Evolutionary conservation across 2,113 vertebrate species (phyloP).

Genomic region (Agapornis roseicollis): DNA sequence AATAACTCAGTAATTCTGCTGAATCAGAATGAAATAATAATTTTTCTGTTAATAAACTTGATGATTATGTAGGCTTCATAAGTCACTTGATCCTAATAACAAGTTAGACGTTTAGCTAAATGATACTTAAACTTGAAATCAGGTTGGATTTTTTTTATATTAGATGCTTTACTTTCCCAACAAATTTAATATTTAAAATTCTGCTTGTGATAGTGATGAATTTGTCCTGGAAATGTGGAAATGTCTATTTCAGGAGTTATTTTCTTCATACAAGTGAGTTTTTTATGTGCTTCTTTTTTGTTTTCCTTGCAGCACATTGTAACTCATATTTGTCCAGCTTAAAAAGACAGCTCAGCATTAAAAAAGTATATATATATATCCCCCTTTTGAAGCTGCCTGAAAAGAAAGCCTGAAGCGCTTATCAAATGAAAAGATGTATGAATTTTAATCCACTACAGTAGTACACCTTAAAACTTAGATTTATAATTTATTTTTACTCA

Average conservation of each 20-base stretch:
- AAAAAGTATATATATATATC: background rate
- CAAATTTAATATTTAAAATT: background rate
- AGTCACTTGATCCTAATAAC: background rate
- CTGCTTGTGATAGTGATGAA: background rate
- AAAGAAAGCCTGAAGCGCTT: slow-evolving; percentile 38
- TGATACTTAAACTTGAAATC: background rate
- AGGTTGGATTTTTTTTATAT: background rate
- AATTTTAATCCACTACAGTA: slow-evolving; percentile 56
- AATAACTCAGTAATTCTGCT: background rate
- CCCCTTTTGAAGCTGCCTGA: slow-evolving; percentile 18
- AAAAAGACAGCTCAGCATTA: slow-evolving; percentile 21
- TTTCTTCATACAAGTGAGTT: background rate
- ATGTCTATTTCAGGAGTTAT: slow-evolving; percentile 2
- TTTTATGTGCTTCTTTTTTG: slow-evolving; percentile 32
- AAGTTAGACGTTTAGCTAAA: background rate
- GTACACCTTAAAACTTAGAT: slow-evolving; percentile 30
- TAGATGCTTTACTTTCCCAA: background rate
- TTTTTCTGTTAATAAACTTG: background rate
- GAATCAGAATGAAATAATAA: background rate
- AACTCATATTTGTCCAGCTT: slow-evolving; percentile 36
- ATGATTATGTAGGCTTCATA: background rate
- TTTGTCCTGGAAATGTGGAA: background rate
- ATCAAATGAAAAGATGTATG: slow-evolving; percentile 35
- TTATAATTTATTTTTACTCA: slow-evolving; percentile 50
- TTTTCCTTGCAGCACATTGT: slow-evolving; percentile 15